Evolutionary conservation across 64 coral and sea anemone species (phyloP), one percentile per base, ranked within the genome.

Genomic region (Orbicella faveolata): DNA sequence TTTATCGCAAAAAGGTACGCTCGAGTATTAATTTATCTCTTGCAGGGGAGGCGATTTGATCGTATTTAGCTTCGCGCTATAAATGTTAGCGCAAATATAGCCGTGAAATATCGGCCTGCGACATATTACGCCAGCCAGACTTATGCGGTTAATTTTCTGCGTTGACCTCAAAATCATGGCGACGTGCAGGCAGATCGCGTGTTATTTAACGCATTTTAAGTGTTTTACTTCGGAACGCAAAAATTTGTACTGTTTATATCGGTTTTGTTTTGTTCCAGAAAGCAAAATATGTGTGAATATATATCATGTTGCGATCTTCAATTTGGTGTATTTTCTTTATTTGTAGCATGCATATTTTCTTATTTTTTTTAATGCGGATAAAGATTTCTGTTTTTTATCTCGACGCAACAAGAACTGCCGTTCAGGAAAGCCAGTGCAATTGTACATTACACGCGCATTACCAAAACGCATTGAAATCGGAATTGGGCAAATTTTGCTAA

Each of bases 1-100:
- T 83, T 83, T 83, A 83, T 67, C 63, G 61, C 61, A 5, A 67
- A 83, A 83, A 67, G 39, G 54, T 81, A 63, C 14, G 79, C 12
- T 36, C 48, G 35, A 36, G 36, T 72, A 52, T 85, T 72, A 44
- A 63, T 37, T 69, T 69, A 52, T 72, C 61, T 70, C 36, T 34
- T 52, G 37, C 36, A 44, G 82, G 23, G 11, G 36, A 66, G 34
- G 61, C 61, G 34, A 83, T 73, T 26, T 52, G 61, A 19, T 85
- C 62, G 65, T 53, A 70, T 70, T 85, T 44, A 70, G 64, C 64
- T 16, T 72, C 12, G 41, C 36, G 36, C 63, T 13, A 13, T 41
- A 65, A 51, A 26, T 85, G 39, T 37, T n/a, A 65, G 37, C 65
- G 64, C 39, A 85, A 39, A 84, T 84, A 51, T 66, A 19, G 36